Conservation (phyloP, 2,797 vertebrate species). For the Syndactyla subalaris region DNA sequence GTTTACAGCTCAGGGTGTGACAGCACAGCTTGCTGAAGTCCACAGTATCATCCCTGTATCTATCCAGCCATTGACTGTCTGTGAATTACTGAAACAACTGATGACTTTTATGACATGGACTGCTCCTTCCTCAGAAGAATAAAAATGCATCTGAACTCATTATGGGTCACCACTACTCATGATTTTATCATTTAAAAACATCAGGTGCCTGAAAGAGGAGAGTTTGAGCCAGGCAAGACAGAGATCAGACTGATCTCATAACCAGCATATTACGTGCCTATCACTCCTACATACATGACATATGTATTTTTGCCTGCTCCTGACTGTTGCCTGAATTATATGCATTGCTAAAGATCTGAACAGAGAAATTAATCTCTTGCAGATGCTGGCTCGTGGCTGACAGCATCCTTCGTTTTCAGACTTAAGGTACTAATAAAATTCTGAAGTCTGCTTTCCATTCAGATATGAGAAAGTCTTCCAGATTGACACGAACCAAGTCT, state of each 20-base stretch:
- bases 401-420: conserved; percentile 38
- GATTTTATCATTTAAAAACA: conserved; percentile 1
- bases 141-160: background rate
- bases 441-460: conserved; percentile 26
- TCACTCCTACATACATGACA: background rate
- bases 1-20: background rate
- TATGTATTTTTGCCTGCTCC: background rate
- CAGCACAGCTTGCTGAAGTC: background rate
- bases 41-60: background rate
- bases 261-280: background rate
- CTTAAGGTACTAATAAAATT: conserved; percentile 54
- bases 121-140: background rate
- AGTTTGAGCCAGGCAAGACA: conserved; percentile 12
- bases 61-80: background rate
- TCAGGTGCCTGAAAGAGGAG: background rate
- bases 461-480: background rate
- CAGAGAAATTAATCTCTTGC: conserved; percentile 41
- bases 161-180: background rate
- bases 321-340: conserved; percentile 29
- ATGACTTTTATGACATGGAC: background rate
- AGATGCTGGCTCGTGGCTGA: conserved; percentile 46
- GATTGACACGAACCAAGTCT: background rate
- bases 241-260: background rate
- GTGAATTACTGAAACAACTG: background rate
- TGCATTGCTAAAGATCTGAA: conserved; percentile 24